Conservation (phyloP, 2,113 vertebrate genomes). For the Hylia prasina region DNA sequence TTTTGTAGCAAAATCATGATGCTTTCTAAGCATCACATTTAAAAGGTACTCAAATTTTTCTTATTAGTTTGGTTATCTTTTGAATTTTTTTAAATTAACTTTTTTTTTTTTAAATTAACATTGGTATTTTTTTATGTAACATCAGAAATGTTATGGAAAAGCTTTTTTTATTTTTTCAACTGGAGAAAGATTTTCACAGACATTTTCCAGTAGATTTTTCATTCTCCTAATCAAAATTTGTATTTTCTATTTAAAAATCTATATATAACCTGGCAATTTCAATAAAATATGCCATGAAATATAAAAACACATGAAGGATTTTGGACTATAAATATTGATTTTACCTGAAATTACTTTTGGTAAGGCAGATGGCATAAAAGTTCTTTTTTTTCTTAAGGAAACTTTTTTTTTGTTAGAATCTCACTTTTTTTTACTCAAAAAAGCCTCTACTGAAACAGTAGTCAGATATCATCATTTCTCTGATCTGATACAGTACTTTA, state of each 20-base stretch:
- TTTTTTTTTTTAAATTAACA: too few relatives aligned
- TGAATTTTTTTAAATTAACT: not conserved
- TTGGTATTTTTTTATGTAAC: too few relatives aligned
- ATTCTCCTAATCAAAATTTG: not conserved
- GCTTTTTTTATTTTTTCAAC: accelerated
- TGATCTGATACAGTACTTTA: not conserved
- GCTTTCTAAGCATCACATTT: not conserved
- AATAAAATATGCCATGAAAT: not conserved
- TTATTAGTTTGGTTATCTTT: not conserved
- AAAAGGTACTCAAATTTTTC: not conserved
- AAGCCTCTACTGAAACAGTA: not conserved
- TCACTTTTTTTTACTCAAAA: not conserved
- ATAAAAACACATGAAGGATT: not conserved
- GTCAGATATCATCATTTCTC: not conserved
- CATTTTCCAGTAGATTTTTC: not conserved
- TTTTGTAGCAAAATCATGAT: not conserved
- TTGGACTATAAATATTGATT: not conserved
- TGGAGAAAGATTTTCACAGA: not conserved
- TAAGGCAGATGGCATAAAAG: not conserved
- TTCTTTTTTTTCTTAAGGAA: not conserved
- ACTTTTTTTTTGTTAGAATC: not conserved
- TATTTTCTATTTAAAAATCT: not conserved
- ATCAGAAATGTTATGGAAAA: not conserved
- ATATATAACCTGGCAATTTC: not conserved
- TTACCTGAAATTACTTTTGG: not conserved